phyloP scores from a whole-genome alignment of 2,888 invertebrate species.

The Shargacucullia verbasci region DNA sequence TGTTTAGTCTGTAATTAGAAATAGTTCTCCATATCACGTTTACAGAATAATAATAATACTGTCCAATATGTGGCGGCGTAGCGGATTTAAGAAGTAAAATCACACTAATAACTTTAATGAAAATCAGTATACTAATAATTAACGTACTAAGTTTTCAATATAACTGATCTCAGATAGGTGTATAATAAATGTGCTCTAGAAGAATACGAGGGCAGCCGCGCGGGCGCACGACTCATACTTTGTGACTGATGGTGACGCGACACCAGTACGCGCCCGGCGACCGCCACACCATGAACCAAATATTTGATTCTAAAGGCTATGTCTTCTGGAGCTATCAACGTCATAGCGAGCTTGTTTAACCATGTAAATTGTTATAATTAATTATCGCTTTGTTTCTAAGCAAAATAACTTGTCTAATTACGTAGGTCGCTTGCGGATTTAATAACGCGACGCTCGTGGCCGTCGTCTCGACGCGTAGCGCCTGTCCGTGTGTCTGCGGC shows the following conservation, averaged over 20 bases:
- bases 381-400: too few species aligned
- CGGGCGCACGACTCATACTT: not conserved
- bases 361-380: too few species aligned
- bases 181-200: conserved; percentile 38
- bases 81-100: conserved; percentile 31
- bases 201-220: conserved; percentile 15
- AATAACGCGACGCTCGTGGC: too few species aligned
- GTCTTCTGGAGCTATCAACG: not conserved
- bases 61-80: conserved; percentile 34
- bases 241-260: too few species aligned
- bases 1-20: conserved; percentile 34
- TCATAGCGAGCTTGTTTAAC: not conserved
- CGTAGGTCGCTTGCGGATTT: too few species aligned
- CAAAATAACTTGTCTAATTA: too few species aligned
- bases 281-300: conserved; percentile 13
- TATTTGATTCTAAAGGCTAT: not conserved
- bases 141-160: conserved; percentile 55
- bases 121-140: conserved; percentile 49
- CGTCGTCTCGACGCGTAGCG: not conserved
- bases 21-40: conserved; percentile 44
- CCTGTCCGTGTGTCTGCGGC: conserved; percentile 6
- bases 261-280: not conserved
- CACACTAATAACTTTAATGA: conserved; percentile 27
- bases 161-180: conserved; percentile 58
- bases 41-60: conserved; percentile 13